A percentile compares a stretch with the other conserved stretches of the same genome.
Evolutionary conservation across 2,797 vertebrate species (phyloP).

Genomic region (Corythornis leucogaster): DNA sequence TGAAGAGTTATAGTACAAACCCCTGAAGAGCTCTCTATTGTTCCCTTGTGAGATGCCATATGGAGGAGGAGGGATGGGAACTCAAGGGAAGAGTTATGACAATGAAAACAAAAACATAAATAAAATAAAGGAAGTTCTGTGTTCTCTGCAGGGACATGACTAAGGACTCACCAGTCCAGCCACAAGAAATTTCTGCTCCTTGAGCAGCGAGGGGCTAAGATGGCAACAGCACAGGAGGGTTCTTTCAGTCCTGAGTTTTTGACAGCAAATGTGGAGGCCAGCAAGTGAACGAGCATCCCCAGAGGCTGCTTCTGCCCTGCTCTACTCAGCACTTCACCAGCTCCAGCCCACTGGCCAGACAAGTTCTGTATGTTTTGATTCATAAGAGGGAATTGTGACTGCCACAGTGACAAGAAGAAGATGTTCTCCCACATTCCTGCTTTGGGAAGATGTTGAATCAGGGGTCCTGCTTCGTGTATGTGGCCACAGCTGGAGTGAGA

Average conservation of each 20-base stretch:
- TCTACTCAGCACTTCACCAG: not conserved
- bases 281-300: not conserved
- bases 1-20: slow-evolving; percentile 45
- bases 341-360: not conserved
- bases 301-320: not conserved
- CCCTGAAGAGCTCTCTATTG: slow-evolving; percentile 65
- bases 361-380: not conserved
- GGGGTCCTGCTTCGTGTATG: accelerated
- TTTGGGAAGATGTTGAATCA: not conserved
- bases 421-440: not conserved
- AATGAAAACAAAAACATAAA: slow-evolving; percentile 72
- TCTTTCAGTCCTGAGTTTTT: not conserved
- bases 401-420: not conserved
- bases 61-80: slow-evolving; percentile 69
- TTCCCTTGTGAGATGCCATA: slow-evolving; percentile 69
- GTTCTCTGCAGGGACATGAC: slow-evolving; percentile 34
- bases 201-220: not conserved
- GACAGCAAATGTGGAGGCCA: not conserved
- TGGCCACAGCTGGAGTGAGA: not conserved
- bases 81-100: slow-evolving; percentile 63
- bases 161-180: slow-evolving; percentile 12
- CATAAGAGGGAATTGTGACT: not conserved
- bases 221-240: not conserved
- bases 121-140: slow-evolving; percentile 68
- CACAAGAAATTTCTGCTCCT: slow-evolving; percentile 19